These are phyloP conservation scores for Mechanitis messenoides DNA, from an alignment of 2,888 invertebrate genomes.

Conservation along the genomic window DNA sequence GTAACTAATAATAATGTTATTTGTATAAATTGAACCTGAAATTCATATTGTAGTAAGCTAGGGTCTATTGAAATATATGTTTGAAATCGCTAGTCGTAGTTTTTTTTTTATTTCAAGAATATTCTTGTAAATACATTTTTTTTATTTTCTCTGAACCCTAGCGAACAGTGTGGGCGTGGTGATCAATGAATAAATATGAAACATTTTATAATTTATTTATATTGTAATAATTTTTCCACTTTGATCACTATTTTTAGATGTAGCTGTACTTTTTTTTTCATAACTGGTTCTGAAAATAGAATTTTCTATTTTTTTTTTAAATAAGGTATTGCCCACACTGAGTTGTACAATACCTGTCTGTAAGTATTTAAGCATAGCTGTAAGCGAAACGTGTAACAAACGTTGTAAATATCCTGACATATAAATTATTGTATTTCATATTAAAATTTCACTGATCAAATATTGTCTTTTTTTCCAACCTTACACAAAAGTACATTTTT, in stretches of 20 bases:
- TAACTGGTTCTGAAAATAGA: too few relatives aligned
- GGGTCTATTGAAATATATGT: too few relatives aligned
- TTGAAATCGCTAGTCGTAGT: not conserved
- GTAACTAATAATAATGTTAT: constrained; percentile 3
- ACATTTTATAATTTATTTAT: not conserved
- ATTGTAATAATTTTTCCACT: too few relatives aligned
- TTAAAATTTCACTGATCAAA: constrained; percentile 62
- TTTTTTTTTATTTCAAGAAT: constrained; percentile 1
- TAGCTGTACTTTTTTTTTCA: too few relatives aligned
- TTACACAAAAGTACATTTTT: constrained; percentile 1
- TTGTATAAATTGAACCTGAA: constrained; percentile 11
- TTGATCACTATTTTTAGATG: too few relatives aligned
- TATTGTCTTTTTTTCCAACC: constrained; percentile 28
- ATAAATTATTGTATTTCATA: constrained; percentile 73
- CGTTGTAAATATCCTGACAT: constrained; percentile 67
- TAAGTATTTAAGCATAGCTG: constrained; percentile 14
- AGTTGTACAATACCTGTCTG: not conserved
- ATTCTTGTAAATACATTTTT: constrained; percentile 1
- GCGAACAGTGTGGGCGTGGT: constrained; percentile 7
- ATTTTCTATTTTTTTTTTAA: too few relatives aligned
- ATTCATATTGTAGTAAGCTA: not conserved
- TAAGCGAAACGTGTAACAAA: constrained; percentile 44
- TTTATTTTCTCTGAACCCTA: constrained; percentile 10
- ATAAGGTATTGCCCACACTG: not conserved
- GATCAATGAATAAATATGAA: not conserved